Base-by-base conservation (phyloP, 2,888 invertebrate species). In the Anorthoa munda region DNA sequence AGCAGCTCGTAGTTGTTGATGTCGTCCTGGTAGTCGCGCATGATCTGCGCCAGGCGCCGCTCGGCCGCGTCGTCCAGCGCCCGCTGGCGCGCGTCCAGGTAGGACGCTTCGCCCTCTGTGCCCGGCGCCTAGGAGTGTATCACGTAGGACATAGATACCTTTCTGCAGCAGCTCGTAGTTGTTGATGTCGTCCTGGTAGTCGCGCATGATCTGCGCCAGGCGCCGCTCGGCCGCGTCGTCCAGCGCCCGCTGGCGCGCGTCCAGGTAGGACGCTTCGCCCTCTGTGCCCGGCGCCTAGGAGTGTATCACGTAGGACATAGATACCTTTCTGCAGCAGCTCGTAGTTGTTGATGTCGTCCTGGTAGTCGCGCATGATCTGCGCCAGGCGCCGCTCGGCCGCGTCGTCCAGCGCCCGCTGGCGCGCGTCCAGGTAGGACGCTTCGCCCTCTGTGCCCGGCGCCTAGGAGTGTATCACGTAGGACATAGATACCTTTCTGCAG, bases 301-400 rank as follows among this genome's bases (percentile, higher is more conserved):
- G n/a, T n/a, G n/a, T n/a, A n/a, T 9, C 39, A 39, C 39, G 9
- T 39, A 39, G 0, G 39, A 39, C 39, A 39, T 39, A 9, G 1
- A 39, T 39, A 97, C 97, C 97, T 92, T 97, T 97, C 94, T 97
- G 97, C 92, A 97, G 96, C 76, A 96, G 91, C 91, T 97, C 97
- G 92, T 97, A 97, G 95, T 97, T 97, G 92, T 97, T 97, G 96
- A 98, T 97, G 92, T 98, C 98, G 88, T 97, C 97, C 93, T 97
- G 97, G 94, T 99, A 98, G 92, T 99, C 99, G 61, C 97, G 96
- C 90, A 99, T 97, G 86, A 99, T 97, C 90, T 98, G 98, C 88
- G 97, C 97, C 88, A 99, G 98, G 68, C 98, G 97, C 51, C 98
- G 97, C 85, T 97, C 96, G 18, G 99, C 98, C 68, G 97, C 97